Percentiles rank a stretch among this genome's conserved stretches.
Conservation (phyloP, 1,140 invertebrate genomes). For the Panagrolaimus sp. region DNA sequence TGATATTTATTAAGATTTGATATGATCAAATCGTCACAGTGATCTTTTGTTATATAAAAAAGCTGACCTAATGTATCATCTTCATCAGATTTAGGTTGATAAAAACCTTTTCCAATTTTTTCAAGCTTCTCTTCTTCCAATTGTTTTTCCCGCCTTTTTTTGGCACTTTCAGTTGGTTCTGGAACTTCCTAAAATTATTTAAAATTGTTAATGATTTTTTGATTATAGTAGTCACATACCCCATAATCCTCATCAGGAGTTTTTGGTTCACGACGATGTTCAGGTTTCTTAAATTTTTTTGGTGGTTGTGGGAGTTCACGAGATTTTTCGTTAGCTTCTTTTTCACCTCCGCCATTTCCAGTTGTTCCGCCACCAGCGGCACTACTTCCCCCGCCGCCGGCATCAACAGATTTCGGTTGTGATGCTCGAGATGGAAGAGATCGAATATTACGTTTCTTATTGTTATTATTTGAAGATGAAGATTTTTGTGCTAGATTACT, state of each 20-base stretch:
- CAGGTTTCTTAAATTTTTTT: too few species aligned
- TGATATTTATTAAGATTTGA: too few species aligned
- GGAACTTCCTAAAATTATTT: too few species aligned
- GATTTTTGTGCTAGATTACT: background rate
- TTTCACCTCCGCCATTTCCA: too few species aligned
- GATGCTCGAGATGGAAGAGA: background rate
- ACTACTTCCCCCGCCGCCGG: background rate
- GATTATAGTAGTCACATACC: too few species aligned
- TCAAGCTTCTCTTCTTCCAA: background rate
- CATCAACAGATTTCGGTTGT: background rate
- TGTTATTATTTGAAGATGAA: too few species aligned
- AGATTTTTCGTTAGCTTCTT: too few species aligned
- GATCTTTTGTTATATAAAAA: too few species aligned
- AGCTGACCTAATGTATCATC: background rate
- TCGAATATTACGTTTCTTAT: background rate
- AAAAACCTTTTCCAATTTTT: slow-evolving; percentile 6
- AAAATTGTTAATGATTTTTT: too few species aligned
- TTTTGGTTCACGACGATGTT: background rate
- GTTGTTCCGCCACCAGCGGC: too few species aligned
- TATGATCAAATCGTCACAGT: too few species aligned
- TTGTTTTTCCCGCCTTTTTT: background rate
- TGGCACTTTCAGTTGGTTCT: slow-evolving; percentile 1
- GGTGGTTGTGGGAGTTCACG: too few species aligned
- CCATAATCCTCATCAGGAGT: slow-evolving; percentile 10
- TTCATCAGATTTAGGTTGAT: background rate